Base-by-base conservation (phyloP, 1,140 invertebrate species). In the Lutraria rhynchaena region DNA sequence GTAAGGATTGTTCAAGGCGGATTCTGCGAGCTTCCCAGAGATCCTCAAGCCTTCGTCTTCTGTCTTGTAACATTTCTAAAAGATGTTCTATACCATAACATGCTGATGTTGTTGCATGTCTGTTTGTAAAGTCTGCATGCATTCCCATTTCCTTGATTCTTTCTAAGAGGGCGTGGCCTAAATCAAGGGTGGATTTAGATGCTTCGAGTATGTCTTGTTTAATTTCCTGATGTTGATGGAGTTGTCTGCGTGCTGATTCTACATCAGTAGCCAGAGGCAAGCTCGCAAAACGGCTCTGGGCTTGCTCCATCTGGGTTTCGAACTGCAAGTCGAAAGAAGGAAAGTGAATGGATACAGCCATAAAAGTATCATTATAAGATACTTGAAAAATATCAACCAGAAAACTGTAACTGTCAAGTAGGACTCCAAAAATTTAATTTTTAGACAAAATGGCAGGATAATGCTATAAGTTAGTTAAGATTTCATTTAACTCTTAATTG, bases 1-100 rank as follows among this genome's bases (percentile, higher is more conserved):
- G 95, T 75, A 96, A 92, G 82, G 96, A 96, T 90, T 97, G 96
- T 87, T 97, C 96, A 80, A 97, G 93, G 86, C 96, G 86, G 49
- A 89, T 87, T 85, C 92, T 92, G 27, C 92, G 92, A 83, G 92
- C 94, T 81, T 94, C 94, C 93, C 96, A 96, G n/a, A 95, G 94
- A 11, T 94, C 90, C 89, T 97, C 96, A 37, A 97, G 92, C 81
- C 94, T 92, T 82, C 95, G 94, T 83, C 97, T 92, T 84, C 95
- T 94, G 87, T 97, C 95, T 84, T 97, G 96, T 24, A 97, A 92
- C 60, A 97, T 91, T 89, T 93, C 92, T 41, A 93, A 87, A 76
- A 93, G 86, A 82, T 92, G 90, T 89, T 93, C 92, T 60, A 93
- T 93, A 74, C 91, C 92, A 82, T 92, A 92, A 75, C 92, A 93